Conservation (phyloP, 2,113 vertebrate species). For the Aix galericulata region DNA sequence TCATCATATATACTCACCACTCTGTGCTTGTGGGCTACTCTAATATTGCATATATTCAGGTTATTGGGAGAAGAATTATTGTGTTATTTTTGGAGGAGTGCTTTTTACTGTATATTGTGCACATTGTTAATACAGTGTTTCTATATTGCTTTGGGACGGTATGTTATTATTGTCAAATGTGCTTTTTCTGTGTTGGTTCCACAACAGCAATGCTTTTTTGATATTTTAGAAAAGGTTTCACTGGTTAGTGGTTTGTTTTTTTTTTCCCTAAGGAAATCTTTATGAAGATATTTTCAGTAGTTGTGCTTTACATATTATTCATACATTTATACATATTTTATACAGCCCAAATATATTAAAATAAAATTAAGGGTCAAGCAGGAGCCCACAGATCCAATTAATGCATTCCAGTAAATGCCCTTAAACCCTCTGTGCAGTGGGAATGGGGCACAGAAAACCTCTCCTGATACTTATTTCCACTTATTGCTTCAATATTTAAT, state of each 20-base stretch:
- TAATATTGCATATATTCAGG: background rate
- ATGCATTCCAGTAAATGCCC: background rate
- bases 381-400: background rate
- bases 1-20: background rate
- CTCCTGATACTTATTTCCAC: background rate
- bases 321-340: constrained; percentile 4
- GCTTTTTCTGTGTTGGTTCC: background rate
- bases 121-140: background rate
- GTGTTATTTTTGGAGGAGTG: background rate
- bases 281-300: background rate
- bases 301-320: background rate
- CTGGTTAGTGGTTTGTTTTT: background rate
- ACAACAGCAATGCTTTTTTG: background rate
- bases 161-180: background rate
- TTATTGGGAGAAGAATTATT: background rate
- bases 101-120: background rate
- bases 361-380: background rate
- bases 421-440: background rate
- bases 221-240: background rate
- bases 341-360: background rate
- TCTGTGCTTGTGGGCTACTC: background rate
- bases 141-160: background rate
- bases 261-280: background rate
- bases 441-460: background rate
- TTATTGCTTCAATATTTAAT: constrained; percentile 39